phyloP scores from a whole-genome alignment of 2,888 invertebrate species.

The Electrophaes corylata region DNA sequence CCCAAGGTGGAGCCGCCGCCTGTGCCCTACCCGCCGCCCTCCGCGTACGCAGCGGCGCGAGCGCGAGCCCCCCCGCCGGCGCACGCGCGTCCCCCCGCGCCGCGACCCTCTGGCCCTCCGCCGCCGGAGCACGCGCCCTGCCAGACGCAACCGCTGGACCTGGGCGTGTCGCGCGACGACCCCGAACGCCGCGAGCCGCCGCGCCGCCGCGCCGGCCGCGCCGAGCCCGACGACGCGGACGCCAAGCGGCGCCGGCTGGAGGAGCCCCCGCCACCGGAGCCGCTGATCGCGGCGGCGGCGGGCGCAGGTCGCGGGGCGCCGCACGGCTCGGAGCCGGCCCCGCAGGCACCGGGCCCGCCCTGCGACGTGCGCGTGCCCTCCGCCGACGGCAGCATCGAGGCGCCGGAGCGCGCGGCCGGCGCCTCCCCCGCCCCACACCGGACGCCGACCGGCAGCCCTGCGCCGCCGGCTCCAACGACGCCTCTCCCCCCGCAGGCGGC shows the following conservation, averaged over 20 bases:
- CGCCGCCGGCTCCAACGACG: slow-evolving; percentile 71
- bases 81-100: slow-evolving; percentile 81
- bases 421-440: slow-evolving; percentile 71
- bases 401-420: slow-evolving; percentile 79
- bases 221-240: slow-evolving; percentile 80
- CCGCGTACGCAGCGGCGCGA: slow-evolving; percentile 66
- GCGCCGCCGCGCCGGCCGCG: slow-evolving; percentile 86
- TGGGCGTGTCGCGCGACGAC: slow-evolving; percentile 88
- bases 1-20: slow-evolving; percentile 79
- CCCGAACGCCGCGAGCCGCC: slow-evolving; percentile 83
- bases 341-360: slow-evolving; percentile 74
- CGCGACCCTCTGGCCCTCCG: slow-evolving; percentile 74
- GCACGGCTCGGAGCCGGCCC: slow-evolving; percentile 78
- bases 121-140: slow-evolving; percentile 71
- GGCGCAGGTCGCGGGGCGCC: slow-evolving; percentile 89
- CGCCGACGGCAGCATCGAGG: slow-evolving; percentile 85
- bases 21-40: slow-evolving; percentile 74
- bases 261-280: slow-evolving; percentile 82
- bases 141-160: slow-evolving; percentile 91
- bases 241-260: slow-evolving; percentile 87
- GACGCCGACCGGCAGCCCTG: slow-evolving; percentile 71
- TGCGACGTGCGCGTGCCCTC: slow-evolving; percentile 85
- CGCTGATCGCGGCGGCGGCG: slow-evolving; percentile 88
- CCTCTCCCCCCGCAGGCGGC: slow-evolving; percentile 67
- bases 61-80: slow-evolving; percentile 83